Percentiles rank a stretch among this genome's conserved stretches.
Conservation (phyloP, 1,140 invertebrate genomes). For the Temnothorax longispinosus region DNA sequence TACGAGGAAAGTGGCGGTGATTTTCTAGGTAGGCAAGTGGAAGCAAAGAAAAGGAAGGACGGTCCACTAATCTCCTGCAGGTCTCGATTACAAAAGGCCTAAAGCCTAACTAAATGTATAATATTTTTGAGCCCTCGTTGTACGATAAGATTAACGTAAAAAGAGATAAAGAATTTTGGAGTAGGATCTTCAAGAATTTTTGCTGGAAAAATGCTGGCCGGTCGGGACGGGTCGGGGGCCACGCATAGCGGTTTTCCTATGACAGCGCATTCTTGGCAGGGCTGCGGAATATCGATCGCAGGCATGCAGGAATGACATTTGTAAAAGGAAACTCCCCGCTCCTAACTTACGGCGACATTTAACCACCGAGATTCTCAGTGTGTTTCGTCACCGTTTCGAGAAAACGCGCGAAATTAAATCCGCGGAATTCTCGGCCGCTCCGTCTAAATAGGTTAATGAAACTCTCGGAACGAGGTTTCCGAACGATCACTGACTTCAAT, state of each 20-base stretch:
- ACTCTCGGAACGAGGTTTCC: constrained; percentile 20
- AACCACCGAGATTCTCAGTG: constrained; percentile 44
- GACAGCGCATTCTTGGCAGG: constrained; percentile 69
- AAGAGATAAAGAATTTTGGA: neutral
- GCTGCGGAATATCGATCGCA: constrained; percentile 68
- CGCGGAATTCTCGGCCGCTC: constrained; percentile 7
- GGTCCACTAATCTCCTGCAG: neutral
- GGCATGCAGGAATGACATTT: constrained; percentile 59
- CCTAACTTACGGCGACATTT: constrained; percentile 11
- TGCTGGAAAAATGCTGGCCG: neutral
- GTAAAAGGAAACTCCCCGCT: constrained; percentile 63
- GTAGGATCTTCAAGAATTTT: neutral
- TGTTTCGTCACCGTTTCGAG: constrained; percentile 70
- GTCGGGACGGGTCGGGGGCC: constrained; percentile 16
- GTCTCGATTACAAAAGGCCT: neutral
- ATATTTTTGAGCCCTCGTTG: neutral
- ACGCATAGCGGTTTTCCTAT: constrained; percentile 64
- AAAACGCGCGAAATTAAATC: constrained; percentile 44
- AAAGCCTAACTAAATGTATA: neutral
- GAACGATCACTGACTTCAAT: constrained; percentile 28
- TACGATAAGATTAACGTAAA: neutral
- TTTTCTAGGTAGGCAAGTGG: neutral
- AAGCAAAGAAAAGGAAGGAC: neutral
- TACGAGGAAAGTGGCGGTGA: neutral
- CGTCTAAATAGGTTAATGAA: constrained; percentile 56